Conservation (phyloP, 2,113 vertebrate species). For the Galbula dea region DNA sequence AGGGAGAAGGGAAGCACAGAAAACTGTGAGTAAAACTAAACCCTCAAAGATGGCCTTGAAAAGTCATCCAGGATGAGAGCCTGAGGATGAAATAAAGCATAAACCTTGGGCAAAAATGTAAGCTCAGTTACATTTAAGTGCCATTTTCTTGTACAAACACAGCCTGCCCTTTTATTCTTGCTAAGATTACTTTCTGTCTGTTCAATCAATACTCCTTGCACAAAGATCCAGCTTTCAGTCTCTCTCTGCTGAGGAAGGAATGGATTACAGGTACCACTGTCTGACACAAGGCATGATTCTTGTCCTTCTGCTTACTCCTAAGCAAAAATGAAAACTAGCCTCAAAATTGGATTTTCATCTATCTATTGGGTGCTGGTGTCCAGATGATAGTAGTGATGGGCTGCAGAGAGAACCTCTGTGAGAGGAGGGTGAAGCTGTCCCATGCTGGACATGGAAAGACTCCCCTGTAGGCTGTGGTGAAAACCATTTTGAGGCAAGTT, state of each 20-base stretch:
- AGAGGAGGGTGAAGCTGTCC: background rate
- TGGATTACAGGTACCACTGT: background rate
- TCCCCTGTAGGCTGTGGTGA: background rate
- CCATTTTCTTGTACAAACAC: background rate
- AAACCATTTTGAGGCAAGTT: background rate
- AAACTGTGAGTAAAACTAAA: background rate
- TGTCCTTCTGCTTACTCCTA: background rate
- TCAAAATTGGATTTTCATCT: background rate
- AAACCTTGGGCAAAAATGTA: background rate
- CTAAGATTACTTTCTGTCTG: background rate
- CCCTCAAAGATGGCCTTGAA: background rate
- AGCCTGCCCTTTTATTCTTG: background rate
- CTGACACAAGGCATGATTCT: background rate
- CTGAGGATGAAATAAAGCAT: background rate
- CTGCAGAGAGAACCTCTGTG: background rate
- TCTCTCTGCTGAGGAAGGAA: background rate
- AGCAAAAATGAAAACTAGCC: background rate
- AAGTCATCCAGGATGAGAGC: background rate
- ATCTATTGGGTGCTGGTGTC: background rate
- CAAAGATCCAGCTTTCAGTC: background rate
- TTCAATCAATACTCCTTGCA: background rate
- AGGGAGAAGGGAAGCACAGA: background rate
- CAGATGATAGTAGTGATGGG: background rate
- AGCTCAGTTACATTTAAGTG: background rate
- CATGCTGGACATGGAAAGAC: background rate